phyloP scores from a whole-genome alignment of 2,888 invertebrate genomes.

The Pyrochroa serraticornis region DNA sequence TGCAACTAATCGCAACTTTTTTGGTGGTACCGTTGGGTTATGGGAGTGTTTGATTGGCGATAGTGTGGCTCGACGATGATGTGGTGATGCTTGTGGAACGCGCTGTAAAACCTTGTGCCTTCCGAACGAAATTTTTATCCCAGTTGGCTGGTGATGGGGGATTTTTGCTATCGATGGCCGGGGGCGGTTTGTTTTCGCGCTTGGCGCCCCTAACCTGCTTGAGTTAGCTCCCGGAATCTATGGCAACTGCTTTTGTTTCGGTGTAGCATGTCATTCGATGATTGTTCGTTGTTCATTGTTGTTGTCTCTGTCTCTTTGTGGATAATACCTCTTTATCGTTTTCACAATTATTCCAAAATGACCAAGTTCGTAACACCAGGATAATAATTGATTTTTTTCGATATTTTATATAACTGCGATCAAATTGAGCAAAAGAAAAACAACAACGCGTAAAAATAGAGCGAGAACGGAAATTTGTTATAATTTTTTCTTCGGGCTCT shows the following conservation, averaged over 20 bases:
- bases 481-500: conserved; percentile 5
- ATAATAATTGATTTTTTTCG: conserved; percentile 35
- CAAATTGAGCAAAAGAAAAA: not conserved
- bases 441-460: not conserved
- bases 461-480: not conserved
- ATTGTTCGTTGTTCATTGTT: conserved; percentile 59
- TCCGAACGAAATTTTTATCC: too few species aligned
- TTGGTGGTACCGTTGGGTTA: too few species aligned
- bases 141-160: too few species aligned
- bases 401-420: conserved; percentile 11
- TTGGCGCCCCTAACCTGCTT: too few species aligned
- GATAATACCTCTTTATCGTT: conserved; percentile 38
- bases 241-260: conserved; percentile 44
- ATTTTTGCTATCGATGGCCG: too few species aligned
- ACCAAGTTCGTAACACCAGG: conserved; percentile 46
- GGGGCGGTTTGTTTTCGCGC: too few species aligned
- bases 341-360: conserved; percentile 32
- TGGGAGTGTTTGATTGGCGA: too few species aligned
- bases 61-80: too few species aligned
- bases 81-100: too few species aligned
- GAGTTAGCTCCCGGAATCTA: conserved; percentile 7
- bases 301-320: conserved; percentile 55
- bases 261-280: conserved; percentile 56
- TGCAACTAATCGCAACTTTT: too few species aligned
- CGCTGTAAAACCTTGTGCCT: too few species aligned